Evolutionary conservation across 2,888 invertebrate species (phyloP).

Genomic region (Pelosia muscerda): DNA sequence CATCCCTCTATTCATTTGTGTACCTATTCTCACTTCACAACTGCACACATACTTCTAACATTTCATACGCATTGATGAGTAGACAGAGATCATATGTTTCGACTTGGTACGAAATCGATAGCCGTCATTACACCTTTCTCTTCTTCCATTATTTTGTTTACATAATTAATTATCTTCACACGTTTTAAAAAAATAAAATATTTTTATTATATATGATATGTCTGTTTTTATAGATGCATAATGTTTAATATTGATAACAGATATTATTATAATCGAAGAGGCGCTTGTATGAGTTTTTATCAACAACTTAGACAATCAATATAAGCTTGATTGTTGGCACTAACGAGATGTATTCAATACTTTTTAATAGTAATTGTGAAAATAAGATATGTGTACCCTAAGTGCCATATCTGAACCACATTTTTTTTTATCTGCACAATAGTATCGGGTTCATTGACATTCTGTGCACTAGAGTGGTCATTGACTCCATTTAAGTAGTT

Average conservation of each 20-base stretch:
- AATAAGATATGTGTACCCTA: constrained; percentile 4
- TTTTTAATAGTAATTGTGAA: neutral
- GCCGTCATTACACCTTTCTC: too few species aligned
- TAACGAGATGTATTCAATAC: constrained; percentile 17
- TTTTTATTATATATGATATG: neutral
- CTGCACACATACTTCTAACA: neutral
- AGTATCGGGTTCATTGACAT: constrained; percentile 13
- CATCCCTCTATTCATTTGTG: neutral
- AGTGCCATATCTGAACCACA: neutral
- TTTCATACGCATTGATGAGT: neutral
- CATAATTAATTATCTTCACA: neutral
- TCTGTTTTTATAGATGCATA: neutral
- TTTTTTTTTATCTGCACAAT: neutral
- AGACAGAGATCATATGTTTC: neutral
- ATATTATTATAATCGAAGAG: neutral
- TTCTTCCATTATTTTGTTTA: too few species aligned
- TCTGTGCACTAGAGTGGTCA: constrained; percentile 27
- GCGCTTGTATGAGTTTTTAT: constrained; percentile 13
- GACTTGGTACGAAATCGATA: too few species aligned
- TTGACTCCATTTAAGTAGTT: constrained; percentile 24
- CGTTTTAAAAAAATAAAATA: neutral
- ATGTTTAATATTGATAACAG: neutral
- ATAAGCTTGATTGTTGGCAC: constrained; percentile 8
- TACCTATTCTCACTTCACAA: neutral
- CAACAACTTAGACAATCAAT: constrained; percentile 15